Evolutionary conservation across 2,888 invertebrate genomes (phyloP), one percentile per base, ranked within the genome.

Genomic region (Anarsia innoxiella): DNA sequence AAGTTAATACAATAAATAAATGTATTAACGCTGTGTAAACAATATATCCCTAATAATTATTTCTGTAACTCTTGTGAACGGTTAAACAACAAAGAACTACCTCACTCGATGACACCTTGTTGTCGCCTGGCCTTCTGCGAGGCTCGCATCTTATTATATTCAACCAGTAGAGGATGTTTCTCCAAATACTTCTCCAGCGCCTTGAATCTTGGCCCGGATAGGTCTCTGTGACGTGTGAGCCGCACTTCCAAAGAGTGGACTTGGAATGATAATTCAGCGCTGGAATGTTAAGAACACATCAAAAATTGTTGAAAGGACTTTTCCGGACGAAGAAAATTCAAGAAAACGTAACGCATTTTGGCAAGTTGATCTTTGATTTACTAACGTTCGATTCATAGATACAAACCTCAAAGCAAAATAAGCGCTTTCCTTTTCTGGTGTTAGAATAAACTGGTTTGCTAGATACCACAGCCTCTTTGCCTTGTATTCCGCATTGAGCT

Each of bases 171-270:
- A 0, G 80, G 83, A 41, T 84, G 84, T 26, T 73, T 76, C 33
- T 72, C 68, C 30, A 84, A 48, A 15, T 77, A 74, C 0, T 77
- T 75, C 39, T 80, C 52, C 6, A 88, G 56, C 0, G 44, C 53
- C 39, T 63, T 69, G 56, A 78, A 88, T 19, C 86, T 66, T 0
- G 75, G 68, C 1, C 77, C 80, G 0, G 89, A 88, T 10, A 89
- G 69, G 32, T 89, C 88, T 39, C 78, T 78, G 53, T 90, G 89
- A 1, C 91, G 77, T 1, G 86, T 78, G 42, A 92, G 61, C 13
- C 90, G 77, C 8, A 89, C 86, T 46, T 91, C 90, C 19, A 90
- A 56, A 0, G 88, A 78, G 39, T 89, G 88, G 31, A 91, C 82
- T 56, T 66, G 59, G 65, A 85, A 85, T 0, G 78, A 65, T 31